Evolutionary conservation across 2,888 invertebrate genomes (phyloP), one percentile per base, ranked within the genome.

Genomic region (Drosophila melanosoma): DNA sequence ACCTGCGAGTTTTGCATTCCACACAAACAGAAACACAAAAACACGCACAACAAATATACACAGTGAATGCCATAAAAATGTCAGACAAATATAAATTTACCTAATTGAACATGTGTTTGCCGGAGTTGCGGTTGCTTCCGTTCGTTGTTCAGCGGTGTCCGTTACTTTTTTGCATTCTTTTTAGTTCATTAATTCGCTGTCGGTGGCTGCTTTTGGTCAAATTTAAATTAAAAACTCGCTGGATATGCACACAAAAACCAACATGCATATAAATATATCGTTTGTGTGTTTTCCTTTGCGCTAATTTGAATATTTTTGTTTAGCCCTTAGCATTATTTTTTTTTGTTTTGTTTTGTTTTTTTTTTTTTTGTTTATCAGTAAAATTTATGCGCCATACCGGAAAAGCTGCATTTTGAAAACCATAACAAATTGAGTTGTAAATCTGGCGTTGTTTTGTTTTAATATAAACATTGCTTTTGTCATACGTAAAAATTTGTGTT

Each of bases 41-140:
- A 12, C 20, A 45, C 40, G 20, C 15, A n/a, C 15, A 7, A 35
- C 69, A 69, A 66, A 53, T 57, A 88, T 66, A 69, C 58, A 72
- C 69, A 73, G 51, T 66, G 65, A 53, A 32, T 29, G 52, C 65
- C 60, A 63, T 88, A 71, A 69, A 83, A 76, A 57, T 69, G 75
- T 60, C 67, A 49, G 57, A 68, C 70, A 69, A 62, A 59, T 69
- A 63, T 57, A 66, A 60, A 76, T 83, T 87, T 81, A 60, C 66
- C 79, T 78, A 84, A 84, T 84, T 84, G 89, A 84, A 87, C 83
- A 84, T 87, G 82, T 84, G 85, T 84, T 83, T 61, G 66, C 62
- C 60, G 65, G 54, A 66, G 36, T 45, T 69, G 68, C 45, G 66
- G 74, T 52, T 49, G 45, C 57, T 61, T 29, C n/a, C 26, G n/a